Base-by-base conservation (phyloP, 2,888 invertebrate genomes). In the Drosophila ustulata region DNA sequence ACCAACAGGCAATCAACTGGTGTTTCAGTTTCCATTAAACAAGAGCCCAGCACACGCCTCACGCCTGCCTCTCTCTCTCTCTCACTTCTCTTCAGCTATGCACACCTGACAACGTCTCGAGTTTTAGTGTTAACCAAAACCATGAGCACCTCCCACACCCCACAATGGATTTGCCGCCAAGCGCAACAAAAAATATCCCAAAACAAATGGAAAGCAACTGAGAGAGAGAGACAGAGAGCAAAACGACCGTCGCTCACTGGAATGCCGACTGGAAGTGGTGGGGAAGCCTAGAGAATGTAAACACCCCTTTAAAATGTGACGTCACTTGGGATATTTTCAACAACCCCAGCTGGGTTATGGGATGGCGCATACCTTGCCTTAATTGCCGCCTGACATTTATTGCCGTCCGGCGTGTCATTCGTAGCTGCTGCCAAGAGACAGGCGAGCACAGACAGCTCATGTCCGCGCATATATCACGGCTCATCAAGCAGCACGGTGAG, bases 1-100 rank as follows among this genome's bases (percentile, higher is more conserved):
- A 77, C 74, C 76, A 45, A 68, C 70, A 49, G 66, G 79, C 89
- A 90, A 90, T 90, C 90, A 90, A 90, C 90, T 90, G 90, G 90
- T 90, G 90, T 90, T 89, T 90, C 86, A 78, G 80, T 88, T 88
- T 79, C 81, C 82, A 86, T 86, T 77, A 81, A 79, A 73, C 46
- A 39, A 37, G 52, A 69, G 32, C 18, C 57, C 53, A 41, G 65
- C 67, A 47, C 49, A 23, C 46, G 41, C 69, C 46, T 25, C 3
- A 13, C 18, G 18, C 18, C 65, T 23, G 37, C 39, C 13, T 26
- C 32, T 8, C 45, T 26, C 32, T 8, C 45, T 7, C 43, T 4
- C 13, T n/a, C 26, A 1, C 52, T 26, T 9, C 1, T 25, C 25
- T 25, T 11, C 8, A 2, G n/a, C 34, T 4, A 18, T 49, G 55